Conservation (phyloP, 2,888 invertebrate species). For the Psylliodes chrysocephalus region DNA sequence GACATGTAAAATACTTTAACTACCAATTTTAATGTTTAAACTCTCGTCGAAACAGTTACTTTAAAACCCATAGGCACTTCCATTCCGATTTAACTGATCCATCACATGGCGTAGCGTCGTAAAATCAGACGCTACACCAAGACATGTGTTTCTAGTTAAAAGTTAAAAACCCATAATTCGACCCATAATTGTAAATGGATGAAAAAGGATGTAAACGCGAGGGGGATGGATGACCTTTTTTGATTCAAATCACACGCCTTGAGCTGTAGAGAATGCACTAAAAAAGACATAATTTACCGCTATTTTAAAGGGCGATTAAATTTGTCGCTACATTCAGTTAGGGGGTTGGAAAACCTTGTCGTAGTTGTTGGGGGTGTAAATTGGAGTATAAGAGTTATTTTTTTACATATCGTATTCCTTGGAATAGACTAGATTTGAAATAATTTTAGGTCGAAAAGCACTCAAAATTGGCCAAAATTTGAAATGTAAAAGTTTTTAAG, state of each 20-base stretch:
- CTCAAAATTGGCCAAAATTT: too few relatives aligned
- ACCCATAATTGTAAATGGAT: conserved; percentile 50
- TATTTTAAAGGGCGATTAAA: conserved; percentile 26
- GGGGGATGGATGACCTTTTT: conserved; percentile 36
- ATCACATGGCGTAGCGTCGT: conserved; percentile 4
- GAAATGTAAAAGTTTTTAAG: too few relatives aligned
- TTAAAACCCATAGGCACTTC: neutral
- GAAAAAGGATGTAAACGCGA: conserved; percentile 37
- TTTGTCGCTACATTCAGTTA: conserved; percentile 17
- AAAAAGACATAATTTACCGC: conserved; percentile 32
- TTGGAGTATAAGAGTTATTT: neutral
- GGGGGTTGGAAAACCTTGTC: conserved; percentile 8
- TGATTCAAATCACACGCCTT: conserved; percentile 36
- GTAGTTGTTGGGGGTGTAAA: neutral
- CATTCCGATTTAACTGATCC: neutral
- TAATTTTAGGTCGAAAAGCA: too few relatives aligned
- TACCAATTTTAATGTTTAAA: neutral
- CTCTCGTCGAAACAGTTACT: neutral
- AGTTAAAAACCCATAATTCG: conserved; percentile 54
- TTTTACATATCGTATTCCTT: too few relatives aligned
- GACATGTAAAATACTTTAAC: neutral
- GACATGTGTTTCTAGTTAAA: conserved; percentile 55
- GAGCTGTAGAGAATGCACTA: conserved; percentile 18
- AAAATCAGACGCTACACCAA: neutral
- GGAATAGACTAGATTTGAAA: too few relatives aligned